Percentiles rank a stretch among this genome's conserved stretches.
Evolutionary conservation across 37 sponge, comb jelly and placozoan genomes (phyloP).

Genomic region (Cladorhizidae sp.): DNA sequence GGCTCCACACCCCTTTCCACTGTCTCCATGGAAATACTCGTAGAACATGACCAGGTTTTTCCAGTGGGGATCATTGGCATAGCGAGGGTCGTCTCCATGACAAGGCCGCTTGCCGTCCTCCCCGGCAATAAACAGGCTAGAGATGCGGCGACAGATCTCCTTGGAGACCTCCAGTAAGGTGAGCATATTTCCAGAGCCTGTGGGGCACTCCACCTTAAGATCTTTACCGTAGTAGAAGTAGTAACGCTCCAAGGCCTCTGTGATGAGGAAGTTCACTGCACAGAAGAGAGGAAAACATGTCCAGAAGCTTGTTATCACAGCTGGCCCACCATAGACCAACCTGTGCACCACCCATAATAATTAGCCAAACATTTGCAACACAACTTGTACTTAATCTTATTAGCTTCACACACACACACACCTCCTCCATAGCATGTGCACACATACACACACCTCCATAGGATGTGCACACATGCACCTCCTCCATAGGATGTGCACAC

Average conservation of each 20-base stretch:
- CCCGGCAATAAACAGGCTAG: slow-evolving; percentile 71
- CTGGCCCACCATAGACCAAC: too few relatives aligned
- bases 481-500: too few relatives aligned
- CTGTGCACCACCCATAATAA: too few relatives aligned
- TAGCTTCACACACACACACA: too few relatives aligned
- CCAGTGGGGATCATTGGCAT: slow-evolving; percentile 86
- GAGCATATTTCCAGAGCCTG: slow-evolving; percentile 79
- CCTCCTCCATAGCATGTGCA: too few relatives aligned
- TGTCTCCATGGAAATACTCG: slow-evolving; percentile 95
- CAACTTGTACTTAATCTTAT: too few relatives aligned
- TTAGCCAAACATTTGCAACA: too few relatives aligned
- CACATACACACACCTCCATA: too few relatives aligned
- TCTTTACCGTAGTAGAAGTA: slow-evolving; percentile 89
- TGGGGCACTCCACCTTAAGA: slow-evolving; percentile 91
- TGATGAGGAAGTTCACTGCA: slow-evolving; percentile 92
- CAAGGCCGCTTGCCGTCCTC: slow-evolving; percentile 76
- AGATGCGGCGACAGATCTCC: slow-evolving; percentile 71
- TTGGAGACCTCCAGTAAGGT: slow-evolving; percentile 78
- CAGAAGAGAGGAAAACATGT: background rate
- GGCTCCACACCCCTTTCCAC: slow-evolving; percentile 94
- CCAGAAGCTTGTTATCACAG: background rate
- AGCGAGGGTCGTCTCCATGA: slow-evolving; percentile 81
- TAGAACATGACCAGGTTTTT: slow-evolving; percentile 94
- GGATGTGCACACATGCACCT: too few relatives aligned
- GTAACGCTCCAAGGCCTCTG: slow-evolving; percentile 92